Conservation (phyloP, 2,113 vertebrate species). For the Engystomops pustulosus region DNA sequence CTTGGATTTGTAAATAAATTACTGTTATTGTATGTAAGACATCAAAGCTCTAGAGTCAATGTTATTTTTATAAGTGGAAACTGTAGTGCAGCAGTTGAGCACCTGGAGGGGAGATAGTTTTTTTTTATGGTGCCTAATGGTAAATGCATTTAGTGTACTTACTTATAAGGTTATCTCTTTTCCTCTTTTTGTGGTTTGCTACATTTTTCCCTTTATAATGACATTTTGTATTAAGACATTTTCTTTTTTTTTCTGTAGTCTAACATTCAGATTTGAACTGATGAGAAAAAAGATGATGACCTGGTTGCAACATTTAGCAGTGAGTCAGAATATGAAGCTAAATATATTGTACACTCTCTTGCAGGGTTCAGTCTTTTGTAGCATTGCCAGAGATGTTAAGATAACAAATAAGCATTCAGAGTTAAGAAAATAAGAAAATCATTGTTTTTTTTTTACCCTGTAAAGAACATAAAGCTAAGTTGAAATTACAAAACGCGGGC, state of each 20-base stretch:
- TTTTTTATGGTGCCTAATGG: not conserved
- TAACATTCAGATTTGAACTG: slow-evolving; percentile 34
- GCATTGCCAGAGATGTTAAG: slow-evolving; percentile 6
- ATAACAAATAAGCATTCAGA: not conserved
- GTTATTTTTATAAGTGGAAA: not conserved
- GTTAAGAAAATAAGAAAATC: not conserved
- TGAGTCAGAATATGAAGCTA: slow-evolving; percentile 35
- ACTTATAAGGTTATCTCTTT: slow-evolving; percentile 6
- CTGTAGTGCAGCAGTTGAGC: not conserved
- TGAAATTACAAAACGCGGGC: not conserved
- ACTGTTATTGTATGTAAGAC: too few species aligned
- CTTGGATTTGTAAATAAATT: too few species aligned
- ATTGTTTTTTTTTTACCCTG: not conserved
- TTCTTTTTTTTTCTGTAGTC: not conserved
- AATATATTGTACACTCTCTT: slow-evolving; percentile 19
- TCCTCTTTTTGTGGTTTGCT: not conserved
- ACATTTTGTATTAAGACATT: slow-evolving; percentile 12
- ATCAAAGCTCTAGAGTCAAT: not conserved
- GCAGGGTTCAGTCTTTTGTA: slow-evolving; percentile 5
- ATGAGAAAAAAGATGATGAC: slow-evolving; percentile 17
- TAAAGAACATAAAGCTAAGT: not conserved
- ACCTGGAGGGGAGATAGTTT: not conserved
- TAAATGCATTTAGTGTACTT: not conserved
- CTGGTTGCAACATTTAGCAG: slow-evolving; percentile 16
- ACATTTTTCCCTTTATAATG: slow-evolving; percentile 1